Percentiles rank a stretch among this genome's conserved stretches.
These are phyloP conservation scores for Enteromius trimaculatus DNA, from an alignment of 2,797 vertebrate species.

Conservation along the genomic window DNA sequence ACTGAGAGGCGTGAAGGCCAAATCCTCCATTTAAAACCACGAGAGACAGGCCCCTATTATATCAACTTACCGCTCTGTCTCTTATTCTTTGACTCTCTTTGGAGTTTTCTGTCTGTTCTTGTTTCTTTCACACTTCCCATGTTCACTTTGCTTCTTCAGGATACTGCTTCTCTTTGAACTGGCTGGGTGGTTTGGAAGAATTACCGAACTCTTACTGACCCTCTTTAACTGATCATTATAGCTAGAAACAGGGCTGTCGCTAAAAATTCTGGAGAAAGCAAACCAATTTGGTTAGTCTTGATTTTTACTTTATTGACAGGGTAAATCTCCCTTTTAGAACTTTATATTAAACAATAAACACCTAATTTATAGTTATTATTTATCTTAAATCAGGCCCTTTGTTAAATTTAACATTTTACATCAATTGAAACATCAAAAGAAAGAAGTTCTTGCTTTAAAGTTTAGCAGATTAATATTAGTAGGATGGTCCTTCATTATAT, in stretches of 20 bases:
- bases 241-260: not conserved
- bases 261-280: no score
- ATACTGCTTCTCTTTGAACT: not conserved
- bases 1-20: conserved; percentile 79
- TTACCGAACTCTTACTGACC: not conserved
- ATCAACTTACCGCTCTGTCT: conserved; percentile 62
- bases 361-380: no score
- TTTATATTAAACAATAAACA: no score
- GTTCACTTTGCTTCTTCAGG: not conserved
- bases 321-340: no score
- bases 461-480: no score
- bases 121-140: conserved; percentile 13
- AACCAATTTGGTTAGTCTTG: no score
- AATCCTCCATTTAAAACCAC: conserved; percentile 79
- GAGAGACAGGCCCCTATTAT: conserved; percentile 75
- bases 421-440: no score
- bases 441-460: no score
- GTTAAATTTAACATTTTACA: no score
- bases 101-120: conserved; percentile 9
- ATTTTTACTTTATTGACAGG: no score
- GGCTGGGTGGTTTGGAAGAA: not conserved
- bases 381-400: no score
- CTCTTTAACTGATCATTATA: conserved; percentile 1
- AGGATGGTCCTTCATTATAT: no score
- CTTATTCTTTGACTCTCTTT: conserved; percentile 35